These are phyloP conservation scores for Gymnopithys bicolor DNA, from an alignment of 2,797 vertebrate species.

Conservation along the genomic window DNA sequence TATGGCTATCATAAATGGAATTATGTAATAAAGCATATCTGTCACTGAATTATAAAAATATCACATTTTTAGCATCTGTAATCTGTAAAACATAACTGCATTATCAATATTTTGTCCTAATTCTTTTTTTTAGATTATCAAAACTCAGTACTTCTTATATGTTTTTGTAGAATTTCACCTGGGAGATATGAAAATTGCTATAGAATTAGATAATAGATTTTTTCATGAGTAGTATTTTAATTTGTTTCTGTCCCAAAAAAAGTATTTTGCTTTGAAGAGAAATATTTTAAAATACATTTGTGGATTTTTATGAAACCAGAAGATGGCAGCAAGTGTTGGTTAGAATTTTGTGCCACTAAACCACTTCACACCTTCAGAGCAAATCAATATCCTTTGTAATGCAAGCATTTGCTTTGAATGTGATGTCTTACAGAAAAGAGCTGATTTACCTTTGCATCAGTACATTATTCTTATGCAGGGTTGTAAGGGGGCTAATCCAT, in stretches of 20 bases:
- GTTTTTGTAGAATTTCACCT: background rate
- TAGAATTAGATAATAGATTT: background rate
- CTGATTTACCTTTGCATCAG: constrained; percentile 49
- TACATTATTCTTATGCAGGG: background rate
- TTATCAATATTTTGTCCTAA: background rate
- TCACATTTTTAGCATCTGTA: background rate
- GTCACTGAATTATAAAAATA: background rate
- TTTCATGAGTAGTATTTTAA: background rate
- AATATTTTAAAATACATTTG: background rate
- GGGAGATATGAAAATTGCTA: background rate
- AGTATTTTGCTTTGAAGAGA: background rate
- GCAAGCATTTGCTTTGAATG: constrained; percentile 60
- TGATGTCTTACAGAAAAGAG: background rate
- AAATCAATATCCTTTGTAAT: constrained; percentile 37
- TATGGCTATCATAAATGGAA: background rate
- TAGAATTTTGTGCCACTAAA: background rate
- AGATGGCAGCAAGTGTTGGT: constrained; percentile 77
- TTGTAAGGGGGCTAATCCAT: constrained; percentile 42
- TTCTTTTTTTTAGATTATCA: background rate
- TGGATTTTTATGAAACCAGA: constrained; percentile 65
- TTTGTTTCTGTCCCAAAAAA: background rate
- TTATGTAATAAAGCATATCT: background rate
- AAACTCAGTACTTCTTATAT: background rate
- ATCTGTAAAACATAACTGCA: background rate
- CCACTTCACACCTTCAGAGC: constrained; percentile 31